Evolutionary conservation across 2,797 vertebrate species (phyloP).

Genomic region (Eulemur albifrons): DNA sequence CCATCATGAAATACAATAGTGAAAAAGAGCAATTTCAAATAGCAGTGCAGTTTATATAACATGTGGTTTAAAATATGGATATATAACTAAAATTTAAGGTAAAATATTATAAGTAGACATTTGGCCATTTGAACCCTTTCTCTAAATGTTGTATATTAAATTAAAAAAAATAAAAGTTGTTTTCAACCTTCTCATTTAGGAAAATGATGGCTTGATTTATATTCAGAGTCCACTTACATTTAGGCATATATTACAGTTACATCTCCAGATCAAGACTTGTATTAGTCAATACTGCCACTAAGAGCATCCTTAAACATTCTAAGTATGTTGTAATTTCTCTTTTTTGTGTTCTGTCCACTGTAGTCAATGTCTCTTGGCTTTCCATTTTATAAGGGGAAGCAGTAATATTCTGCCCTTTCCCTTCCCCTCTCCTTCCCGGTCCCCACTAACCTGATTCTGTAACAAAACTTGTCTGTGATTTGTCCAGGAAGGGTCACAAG

Average conservation of each 20-base stretch:
- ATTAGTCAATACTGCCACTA: neutral
- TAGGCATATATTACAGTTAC: neutral
- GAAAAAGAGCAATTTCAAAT: neutral
- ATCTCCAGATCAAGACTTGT: neutral
- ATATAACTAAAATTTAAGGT: slow-evolving; percentile 16
- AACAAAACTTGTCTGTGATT: neutral
- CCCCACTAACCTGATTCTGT: neutral
- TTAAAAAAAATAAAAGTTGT: neutral
- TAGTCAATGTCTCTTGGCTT: neutral
- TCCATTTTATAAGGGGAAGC: neutral
- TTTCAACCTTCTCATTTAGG: slow-evolving; percentile 15
- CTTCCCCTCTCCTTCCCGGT: neutral
- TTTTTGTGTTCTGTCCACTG: neutral
- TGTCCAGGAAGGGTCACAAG: slow-evolving; percentile 1
- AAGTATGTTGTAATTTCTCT: neutral
- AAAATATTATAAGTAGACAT: slow-evolving; percentile 28
- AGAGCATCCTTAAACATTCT: neutral
- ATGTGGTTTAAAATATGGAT: neutral
- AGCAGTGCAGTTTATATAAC: neutral
- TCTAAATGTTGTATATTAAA: neutral
- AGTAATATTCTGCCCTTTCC: neutral
- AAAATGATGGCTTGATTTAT: neutral
- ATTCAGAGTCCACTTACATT: neutral
- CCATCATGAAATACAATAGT: neutral
- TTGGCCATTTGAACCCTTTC: neutral